Base-by-base conservation (phyloP, 2,113 vertebrate genomes). In the Anhinga anhinga region DNA sequence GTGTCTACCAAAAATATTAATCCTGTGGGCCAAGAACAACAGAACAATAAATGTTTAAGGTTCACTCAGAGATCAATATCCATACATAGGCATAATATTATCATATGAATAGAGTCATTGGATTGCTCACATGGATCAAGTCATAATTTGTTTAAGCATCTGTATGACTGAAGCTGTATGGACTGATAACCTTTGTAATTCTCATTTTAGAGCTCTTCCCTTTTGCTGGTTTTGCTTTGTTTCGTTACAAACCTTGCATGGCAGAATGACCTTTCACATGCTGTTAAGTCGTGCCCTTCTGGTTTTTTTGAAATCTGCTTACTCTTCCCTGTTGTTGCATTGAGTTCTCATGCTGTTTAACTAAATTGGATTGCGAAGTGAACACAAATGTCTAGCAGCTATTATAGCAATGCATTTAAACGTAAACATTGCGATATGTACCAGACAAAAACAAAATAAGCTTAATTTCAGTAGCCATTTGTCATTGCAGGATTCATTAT, bases 221-320 rank as follows among this genome's bases (percentile, higher is more conserved):
- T 71, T 87, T 63, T 76, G 86, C 45, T 86, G 52, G 53, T 23
- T 61, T 85, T 85, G 62, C 66, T 71, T 90, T 69, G 58, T 61
- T 96, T 90, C 91, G 65, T 88, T 96, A 80, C 36, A 85, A 93
- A 66, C 82, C 77, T 95, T 82, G 72, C n/a, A 11, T 59, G 58
- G 77, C 94, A 95, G 72, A 72, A 82, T 96, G 93, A 93, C 95
- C 92, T 94, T 96, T 95, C 72, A 73, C 76, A 80, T 82, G 72
- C 79, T 86, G 89, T 70, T 86, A 92, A 96, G 85, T 82, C 13
- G 3, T 85, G 90, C 77, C 53, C 59, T 90, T 91, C 80, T 92
- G 87, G 8, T 73, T 95, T 91, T 69, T 44, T 45, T n/a, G 49
- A 84, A 90, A 86, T 93, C 81, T 94, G 71, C 82, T 93, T 92